Evolutionary conservation across 2,888 invertebrate species (phyloP), one percentile per base, ranked within the genome.

Genomic region (Pyralis farinalis): DNA sequence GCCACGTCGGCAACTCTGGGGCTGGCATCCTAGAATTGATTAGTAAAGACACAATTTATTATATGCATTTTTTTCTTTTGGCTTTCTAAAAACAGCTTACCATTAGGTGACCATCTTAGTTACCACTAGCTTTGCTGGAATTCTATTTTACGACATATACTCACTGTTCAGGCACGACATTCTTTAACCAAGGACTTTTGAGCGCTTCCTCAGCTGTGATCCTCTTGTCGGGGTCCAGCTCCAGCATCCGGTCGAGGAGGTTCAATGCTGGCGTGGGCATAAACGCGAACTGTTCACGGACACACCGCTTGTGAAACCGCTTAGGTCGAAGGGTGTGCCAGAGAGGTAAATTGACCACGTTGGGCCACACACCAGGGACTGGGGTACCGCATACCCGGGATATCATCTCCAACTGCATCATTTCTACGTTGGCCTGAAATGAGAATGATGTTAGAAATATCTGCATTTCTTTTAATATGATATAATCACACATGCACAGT

Each of bases 131-230:
- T n/a, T n/a, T n/a, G n/a, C n/a, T n/a, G n/a, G n/a, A n/a, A n/a
- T n/a, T n/a, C n/a, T n/a, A n/a, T n/a, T n/a, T n/a, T n/a, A n/a
- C n/a, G n/a, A n/a, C n/a, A 44, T 33, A 34, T 48, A 93, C 95
- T 91, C 79, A 96, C 97, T 95, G 94, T 68, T 96, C 96, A 8
- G 97, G 96, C 70, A 96, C 93, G 34, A 99, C 94, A 74, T 95
- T 94, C 83, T 94, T 95, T 40, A 99, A 89, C 98, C 98, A 99
- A 21, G 95, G 92, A 49, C 96, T 96, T 74, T 95, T 94, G 3
- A 99, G 91, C 1, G 98, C 98, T 65, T 97, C 96, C 49, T 97
- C 96, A 1, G 99, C 98, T 1, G 97, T 96, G 54, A 98, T 97
- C 52, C 99, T 90, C 67, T 94, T 95, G 34, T 95, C 95, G 0